A percentile compares a stretch with the other conserved stretches of the same genome.
Conservation (phyloP, 1,140 invertebrate species). For the Lepeophtheirus salmonis region DNA sequence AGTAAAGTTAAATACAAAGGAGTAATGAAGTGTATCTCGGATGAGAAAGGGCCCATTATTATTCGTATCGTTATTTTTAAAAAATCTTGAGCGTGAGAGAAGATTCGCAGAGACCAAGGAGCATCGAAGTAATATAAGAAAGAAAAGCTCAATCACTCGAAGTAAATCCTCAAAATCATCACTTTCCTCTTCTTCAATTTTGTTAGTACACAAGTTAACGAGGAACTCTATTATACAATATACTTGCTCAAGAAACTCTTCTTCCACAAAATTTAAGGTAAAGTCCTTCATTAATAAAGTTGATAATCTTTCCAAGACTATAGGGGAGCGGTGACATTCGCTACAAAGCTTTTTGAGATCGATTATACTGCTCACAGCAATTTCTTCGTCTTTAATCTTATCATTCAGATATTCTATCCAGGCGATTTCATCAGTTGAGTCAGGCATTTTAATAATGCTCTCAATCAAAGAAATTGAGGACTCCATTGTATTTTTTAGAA, state of each 20-base stretch:
- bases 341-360: neutral
- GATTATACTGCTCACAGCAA: neutral
- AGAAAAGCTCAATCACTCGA: neutral
- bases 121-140: neutral
- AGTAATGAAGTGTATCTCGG: neutral
- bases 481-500: neutral
- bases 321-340: neutral
- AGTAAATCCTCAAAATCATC: too few relatives aligned
- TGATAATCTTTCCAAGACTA: neutral
- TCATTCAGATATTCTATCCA: conserved; percentile 2
- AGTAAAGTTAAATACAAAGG: neutral
- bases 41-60: neutral
- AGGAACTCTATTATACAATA: neutral
- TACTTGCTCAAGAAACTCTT: neutral
- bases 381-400: neutral
- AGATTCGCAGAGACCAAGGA: neutral
- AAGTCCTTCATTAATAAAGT: neutral
- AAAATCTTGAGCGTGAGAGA: neutral
- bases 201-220: neutral
- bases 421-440: conserved; percentile 1
- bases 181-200: neutral
- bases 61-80: neutral
- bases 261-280: neutral
- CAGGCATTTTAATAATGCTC: neutral
- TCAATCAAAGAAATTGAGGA: neutral